A percentile compares a stretch with the other conserved stretches of the same genome.
Conservation (phyloP, 2,888 invertebrate species). For the Phaonia tiefii region DNA sequence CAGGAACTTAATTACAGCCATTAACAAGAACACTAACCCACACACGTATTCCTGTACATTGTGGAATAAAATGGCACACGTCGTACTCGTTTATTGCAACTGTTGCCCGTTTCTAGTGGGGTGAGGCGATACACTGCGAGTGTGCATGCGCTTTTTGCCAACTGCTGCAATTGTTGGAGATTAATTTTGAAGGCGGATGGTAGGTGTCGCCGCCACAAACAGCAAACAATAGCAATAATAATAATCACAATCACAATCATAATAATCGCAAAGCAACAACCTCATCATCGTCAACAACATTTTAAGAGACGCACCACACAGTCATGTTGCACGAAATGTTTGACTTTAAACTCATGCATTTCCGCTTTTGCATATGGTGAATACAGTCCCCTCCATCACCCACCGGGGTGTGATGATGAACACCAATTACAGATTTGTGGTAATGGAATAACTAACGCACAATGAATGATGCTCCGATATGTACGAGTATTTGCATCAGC, state of each 20-base stretch:
- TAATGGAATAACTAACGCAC: conserved; percentile 29
- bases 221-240: conserved; percentile 46
- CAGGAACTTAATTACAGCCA: conserved; percentile 65
- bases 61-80: conserved; percentile 1
- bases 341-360: conserved; percentile 62
- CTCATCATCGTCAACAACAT: neutral
- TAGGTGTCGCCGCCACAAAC: conserved; percentile 56
- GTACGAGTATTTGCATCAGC: neutral
- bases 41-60: neutral
- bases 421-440: conserved; percentile 58
- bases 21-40: conserved; percentile 60
- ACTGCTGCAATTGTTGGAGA: conserved; percentile 63
- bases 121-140: no score
- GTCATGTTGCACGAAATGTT: conserved; percentile 29
- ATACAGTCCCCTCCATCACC: neutral
- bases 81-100: no score
- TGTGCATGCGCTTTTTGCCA: conserved; percentile 38
- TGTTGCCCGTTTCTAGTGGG: no score
- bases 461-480: neutral
- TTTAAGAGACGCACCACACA: neutral
- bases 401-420: conserved; percentile 5
- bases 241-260: conserved; percentile 41
- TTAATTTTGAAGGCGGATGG: conserved; percentile 62
- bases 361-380: conserved; percentile 28
- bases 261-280: conserved; percentile 31